These are phyloP conservation scores for Peromyscus polionotus DNA, from an alignment of 2,113 vertebrate genomes.

Conservation along the genomic window DNA sequence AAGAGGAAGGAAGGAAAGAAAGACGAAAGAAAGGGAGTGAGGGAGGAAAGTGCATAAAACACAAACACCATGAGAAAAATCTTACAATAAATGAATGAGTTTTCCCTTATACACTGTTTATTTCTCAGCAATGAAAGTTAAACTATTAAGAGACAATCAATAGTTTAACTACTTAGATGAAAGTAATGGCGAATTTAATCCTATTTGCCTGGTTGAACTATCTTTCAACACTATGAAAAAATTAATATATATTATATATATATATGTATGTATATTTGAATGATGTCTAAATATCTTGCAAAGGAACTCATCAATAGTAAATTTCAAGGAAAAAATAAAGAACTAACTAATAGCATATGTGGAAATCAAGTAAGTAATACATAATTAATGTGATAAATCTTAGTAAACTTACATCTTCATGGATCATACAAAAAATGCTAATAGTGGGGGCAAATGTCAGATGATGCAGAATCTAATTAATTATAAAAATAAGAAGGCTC, in stretches of 20 bases:
- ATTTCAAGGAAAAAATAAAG: not conserved
- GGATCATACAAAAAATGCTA: not conserved
- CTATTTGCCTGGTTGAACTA: not conserved
- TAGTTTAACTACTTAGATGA: not conserved
- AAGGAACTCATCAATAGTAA: not conserved
- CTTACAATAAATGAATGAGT: not conserved
- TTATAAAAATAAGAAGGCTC: not conserved
- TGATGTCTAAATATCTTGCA: not conserved
- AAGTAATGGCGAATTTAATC: not conserved
- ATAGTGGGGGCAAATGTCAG: not conserved
- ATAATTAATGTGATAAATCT: not conserved
- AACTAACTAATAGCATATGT: not conserved
- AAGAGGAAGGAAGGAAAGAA: too few relatives aligned
- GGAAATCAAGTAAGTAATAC: not conserved
- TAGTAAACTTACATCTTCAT: not conserved
- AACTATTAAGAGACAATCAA: not conserved
- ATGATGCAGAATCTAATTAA: not conserved
- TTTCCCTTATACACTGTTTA: not conserved
- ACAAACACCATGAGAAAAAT: not conserved
- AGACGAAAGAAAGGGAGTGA: not conserved
- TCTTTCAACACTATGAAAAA: not conserved
- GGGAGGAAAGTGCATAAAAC: not conserved
- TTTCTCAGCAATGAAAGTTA: not conserved
- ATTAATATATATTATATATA: not conserved
- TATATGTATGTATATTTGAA: not conserved